Evolutionary conservation across 2,888 invertebrate genomes (phyloP), one percentile per base, ranked within the genome.

Genomic region (Synanthedon vespiformis): DNA sequence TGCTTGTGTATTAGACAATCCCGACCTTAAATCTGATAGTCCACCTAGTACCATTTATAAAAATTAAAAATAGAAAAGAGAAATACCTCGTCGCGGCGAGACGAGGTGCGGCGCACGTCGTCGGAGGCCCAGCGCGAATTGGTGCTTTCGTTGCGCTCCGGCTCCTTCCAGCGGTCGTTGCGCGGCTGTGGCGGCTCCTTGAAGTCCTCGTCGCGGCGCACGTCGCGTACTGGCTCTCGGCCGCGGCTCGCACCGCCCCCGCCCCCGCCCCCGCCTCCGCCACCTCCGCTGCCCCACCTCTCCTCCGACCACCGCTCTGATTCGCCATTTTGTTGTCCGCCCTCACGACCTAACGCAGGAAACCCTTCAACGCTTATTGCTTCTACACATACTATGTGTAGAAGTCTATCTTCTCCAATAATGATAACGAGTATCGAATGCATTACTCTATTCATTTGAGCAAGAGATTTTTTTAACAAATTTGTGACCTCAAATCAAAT

Each of bases 161-260:
- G 88, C 73, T 89, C 89, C 77, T 89, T 89, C 90, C 90, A 91
- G 64, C 92, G 89, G 70, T 91, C 90, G 78, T 91, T 91, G 67
- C 86, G 78, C 65, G 86, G 82, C 71, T 72, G 68, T 62, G 84
- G 80, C 62, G 89, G 80, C 66, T 84, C 84, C 65, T 62, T 67
- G 59, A 70, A 68, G 66, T 76, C 75, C 51, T 74, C 80, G 66
- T 66, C 82, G 55, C 70, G 68, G 47, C 70, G 69, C 50, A 71
- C 78, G 55, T 68, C 73, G 56, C 79, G 70, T 52, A 68, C 66
- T 61, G 68, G 61, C 60, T 70, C 70, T 71, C 70, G 63, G 68
- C 73, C 63, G 67, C 72, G 68, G 53, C 16, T 47, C 48, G 47
- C 52, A 6, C 12, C 48, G 16, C 40, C 18, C 16, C 22, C 72